Evolutionary conservation across 2,113 vertebrate genomes (phyloP), one percentile per base, ranked within the genome.

Genomic region (Sialia sialis): DNA sequence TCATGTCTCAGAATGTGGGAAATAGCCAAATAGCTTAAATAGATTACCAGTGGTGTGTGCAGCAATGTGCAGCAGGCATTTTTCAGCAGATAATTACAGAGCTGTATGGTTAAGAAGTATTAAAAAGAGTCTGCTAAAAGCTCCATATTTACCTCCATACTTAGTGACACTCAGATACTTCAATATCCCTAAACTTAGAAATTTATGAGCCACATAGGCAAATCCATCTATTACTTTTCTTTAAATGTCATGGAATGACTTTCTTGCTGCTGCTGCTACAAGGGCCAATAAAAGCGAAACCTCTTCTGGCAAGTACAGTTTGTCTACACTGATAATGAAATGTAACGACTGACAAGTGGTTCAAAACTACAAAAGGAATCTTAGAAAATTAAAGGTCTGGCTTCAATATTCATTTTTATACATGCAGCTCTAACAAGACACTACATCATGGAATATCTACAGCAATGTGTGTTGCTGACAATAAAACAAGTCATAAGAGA

Each of bases 201-300:
- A 95, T 51, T n/a, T 59, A 79, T 48, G 70, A 94, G 51, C 39
- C 41, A 48, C 38, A 83, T 14, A 85, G 54, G 54, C 34, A 95
- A 93, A 95, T n/a, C 22, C 48, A 92, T 79, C 89, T 70, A 87
- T 51, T 75, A 67, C 41, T 70, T 93, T 85, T 78, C 87, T 84
- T 92, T 66, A 95, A 85, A 89, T 83, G 44, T 68, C 32, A 95
- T 2, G 26, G 84, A 73, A 64, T n/a, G 15, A 67, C 70, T 14
- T 20, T 59, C 84, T 94, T 68, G 59, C 59, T 90, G 66, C 27
- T 90, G 60, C 27, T 91, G 58, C n/a, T n/a, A n/a, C 22, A 43
- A 94, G 38, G 56, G 34, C 55, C 89, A 96, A 93, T 38, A 18
- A 93, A 89, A 74, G 73, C 94, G 67, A 80, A 90, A 86, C 27